Base-by-base conservation (phyloP, 2,888 invertebrate genomes). In the Cistogaster globosa region DNA sequence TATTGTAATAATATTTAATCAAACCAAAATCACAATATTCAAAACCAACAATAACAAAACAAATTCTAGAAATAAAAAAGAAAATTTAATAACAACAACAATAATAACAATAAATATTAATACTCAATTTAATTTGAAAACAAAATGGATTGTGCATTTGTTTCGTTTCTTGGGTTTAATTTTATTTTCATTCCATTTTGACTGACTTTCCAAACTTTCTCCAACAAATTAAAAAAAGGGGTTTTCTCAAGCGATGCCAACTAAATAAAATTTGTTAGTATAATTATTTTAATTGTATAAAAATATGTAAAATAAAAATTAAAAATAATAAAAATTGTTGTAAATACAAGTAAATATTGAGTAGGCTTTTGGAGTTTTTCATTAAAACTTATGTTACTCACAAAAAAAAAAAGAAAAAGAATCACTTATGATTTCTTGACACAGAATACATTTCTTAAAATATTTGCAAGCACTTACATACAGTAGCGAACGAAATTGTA, bases 161-260 rank as follows among this genome's bases (percentile, higher is more conserved):
- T 80, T 72, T 72, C 51, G 18, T 51, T 51, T 71, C 36, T 63
- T 79, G 26, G 74, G 57, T 77, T 72, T 81, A 18, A 58, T 58
- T 77, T 55, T 1, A 12, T 18, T 11, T 36, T 16, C n/a, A 22
- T 20, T 72, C 9, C 14, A 4, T 9, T 18, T 45, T 55, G 16
- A 58, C 4, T 9, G 36, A n/a, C n/a, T n/a, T n/a, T 62, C 9
- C 8, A 62, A 77, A 53, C 7, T 75, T 55, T 45, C n/a, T 32
- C 11, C 3, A 63, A 38, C 18, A 51, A 38, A 65, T 32, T 32
- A 32, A 32, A 32, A 32, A 32, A 75, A 32, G 2, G 45, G 45
- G 75, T 11, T 62, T 55, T 18, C 89, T 89, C 90, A 90, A 90
- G 90, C 90, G 90, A 90, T 90, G 90, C 90, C 90, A 90, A 90